Base-by-base conservation (phyloP, 2,797 vertebrate genomes). In the Merluccius polli region DNA sequence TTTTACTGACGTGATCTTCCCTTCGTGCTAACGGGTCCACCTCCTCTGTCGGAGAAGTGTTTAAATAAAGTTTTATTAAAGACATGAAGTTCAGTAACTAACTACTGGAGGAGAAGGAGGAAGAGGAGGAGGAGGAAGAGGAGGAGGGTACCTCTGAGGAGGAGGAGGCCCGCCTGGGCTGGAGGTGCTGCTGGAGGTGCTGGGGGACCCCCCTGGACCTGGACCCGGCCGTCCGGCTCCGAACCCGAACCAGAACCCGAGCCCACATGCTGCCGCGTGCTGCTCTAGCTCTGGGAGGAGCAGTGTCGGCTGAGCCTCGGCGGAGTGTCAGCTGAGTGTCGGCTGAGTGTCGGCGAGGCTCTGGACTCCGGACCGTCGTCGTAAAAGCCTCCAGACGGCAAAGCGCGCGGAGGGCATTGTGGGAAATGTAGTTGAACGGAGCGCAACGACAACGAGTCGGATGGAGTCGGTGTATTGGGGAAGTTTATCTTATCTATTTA, bases 391-490 rank as follows among this genome's bases (percentile, higher is more conserved):
- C 70, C 76, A 78, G 31, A 70, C 0, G 74, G n/a, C 84, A 75
- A 29, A 70, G 8, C 12, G 71, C 3, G 27, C 30, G 3, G 48
- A 5, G 15, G 72, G 71, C 67, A 78, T 91, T 82, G 5, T 89
- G 94, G 94, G 91, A 92, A 84, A 88, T 91, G 93, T 87, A 94
- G 94, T 93, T 74, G 0, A 11, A 69, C 18, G 29, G n/a, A 16
- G 29, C n/a, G 27, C 9, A 68, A 13, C 15, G 29, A 1, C 16
- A 21, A 18, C n/a, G n/a, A n/a, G n/a, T n/a, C n/a, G n/a, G n/a
- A n/a, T n/a, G n/a, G n/a, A n/a, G n/a, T n/a, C n/a, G n/a, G n/a
- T n/a, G n/a, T n/a, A n/a, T n/a, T n/a, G n/a, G n/a, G n/a, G n/a
- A n/a, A n/a, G n/a, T n/a, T n/a, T n/a, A n/a, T n/a, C n/a, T n/a